phyloP scores from a whole-genome alignment of 2,888 invertebrate species.

The Clepsis dumicolana region DNA sequence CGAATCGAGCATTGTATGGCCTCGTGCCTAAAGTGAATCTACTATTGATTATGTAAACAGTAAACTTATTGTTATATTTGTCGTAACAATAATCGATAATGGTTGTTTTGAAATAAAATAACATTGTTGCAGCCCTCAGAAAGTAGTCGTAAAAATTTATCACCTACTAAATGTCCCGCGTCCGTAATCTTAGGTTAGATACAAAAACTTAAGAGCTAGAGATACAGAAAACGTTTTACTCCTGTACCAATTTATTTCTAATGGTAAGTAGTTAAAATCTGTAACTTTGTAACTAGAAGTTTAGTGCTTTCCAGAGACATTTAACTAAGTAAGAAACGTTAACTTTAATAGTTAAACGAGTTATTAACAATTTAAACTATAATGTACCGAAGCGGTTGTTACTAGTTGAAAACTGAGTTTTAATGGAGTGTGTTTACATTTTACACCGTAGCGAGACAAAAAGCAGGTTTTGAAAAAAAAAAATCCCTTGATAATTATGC shows the following conservation, averaged over 20 bases:
- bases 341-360: not conserved
- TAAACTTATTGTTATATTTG: conserved; percentile 2
- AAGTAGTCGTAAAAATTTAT: conserved; percentile 61
- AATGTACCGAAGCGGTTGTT: too few relatives aligned
- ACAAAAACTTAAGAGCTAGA: conserved; percentile 25
- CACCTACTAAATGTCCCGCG: conserved; percentile 62
- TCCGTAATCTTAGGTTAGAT: conserved; percentile 39
- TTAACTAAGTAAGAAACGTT: not conserved
- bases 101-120: conserved; percentile 7
- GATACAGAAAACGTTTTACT: conserved; percentile 18
- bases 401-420: too few relatives aligned
- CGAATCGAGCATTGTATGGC: not conserved
- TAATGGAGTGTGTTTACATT: too few relatives aligned
- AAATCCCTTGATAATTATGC: too few relatives aligned
- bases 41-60: not conserved
- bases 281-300: not conserved
- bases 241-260: conserved; percentile 21
- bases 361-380: not conserved
- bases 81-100: not conserved
- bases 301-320: not conserved
- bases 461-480: too few relatives aligned
- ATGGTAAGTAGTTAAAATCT: not conserved
- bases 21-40: not conserved
- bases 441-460: too few relatives aligned
- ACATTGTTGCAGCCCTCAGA: conserved; percentile 50